A percentile compares a stretch with the other conserved stretches of the same genome.
Evolutionary conservation across 2,113 vertebrate genomes (phyloP).

Genomic region (Tapirus terrestris): DNA sequence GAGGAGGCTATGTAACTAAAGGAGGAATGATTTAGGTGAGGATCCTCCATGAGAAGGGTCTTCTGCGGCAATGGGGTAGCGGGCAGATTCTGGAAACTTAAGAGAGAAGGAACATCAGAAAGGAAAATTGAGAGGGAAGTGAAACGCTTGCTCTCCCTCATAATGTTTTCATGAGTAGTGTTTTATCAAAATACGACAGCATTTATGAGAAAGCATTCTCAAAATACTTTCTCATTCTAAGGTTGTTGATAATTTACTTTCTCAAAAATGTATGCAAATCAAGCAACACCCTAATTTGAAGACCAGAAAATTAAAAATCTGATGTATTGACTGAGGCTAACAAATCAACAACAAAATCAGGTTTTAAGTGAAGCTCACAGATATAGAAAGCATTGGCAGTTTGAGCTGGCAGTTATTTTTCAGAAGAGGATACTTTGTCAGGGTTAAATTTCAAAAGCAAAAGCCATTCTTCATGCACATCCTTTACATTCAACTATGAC

Average conservation of each 20-base stretch:
- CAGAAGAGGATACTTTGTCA: slow-evolving; percentile 32
- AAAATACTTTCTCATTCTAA: not conserved
- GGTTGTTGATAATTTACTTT: not conserved
- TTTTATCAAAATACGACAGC: not conserved
- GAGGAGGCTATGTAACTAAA: not conserved
- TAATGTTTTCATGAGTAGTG: not conserved
- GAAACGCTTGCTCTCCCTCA: not conserved
- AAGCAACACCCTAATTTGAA: not conserved
- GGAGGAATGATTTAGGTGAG: not conserved
- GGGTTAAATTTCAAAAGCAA: slow-evolving; percentile 33
- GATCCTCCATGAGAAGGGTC: not conserved
- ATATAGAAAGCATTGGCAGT: not conserved
- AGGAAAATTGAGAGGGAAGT: not conserved
- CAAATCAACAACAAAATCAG: not conserved
- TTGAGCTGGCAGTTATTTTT: slow-evolving; percentile 15
- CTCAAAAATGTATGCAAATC: not conserved
- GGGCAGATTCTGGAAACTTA: not conserved
- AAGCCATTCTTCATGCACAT: slow-evolving; percentile 12
- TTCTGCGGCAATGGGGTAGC: accelerated
- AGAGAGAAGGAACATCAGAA: not conserved
- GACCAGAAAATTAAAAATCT: not conserved
- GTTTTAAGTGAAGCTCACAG: not conserved
- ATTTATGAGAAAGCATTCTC: not conserved
- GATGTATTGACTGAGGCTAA: not conserved
- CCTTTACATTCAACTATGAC: not conserved